Evolutionary conservation across 1,140 invertebrate genomes (phyloP), one percentile per base, ranked within the genome.

Genomic region (Trichomalopsis sarcophagae): DNA sequence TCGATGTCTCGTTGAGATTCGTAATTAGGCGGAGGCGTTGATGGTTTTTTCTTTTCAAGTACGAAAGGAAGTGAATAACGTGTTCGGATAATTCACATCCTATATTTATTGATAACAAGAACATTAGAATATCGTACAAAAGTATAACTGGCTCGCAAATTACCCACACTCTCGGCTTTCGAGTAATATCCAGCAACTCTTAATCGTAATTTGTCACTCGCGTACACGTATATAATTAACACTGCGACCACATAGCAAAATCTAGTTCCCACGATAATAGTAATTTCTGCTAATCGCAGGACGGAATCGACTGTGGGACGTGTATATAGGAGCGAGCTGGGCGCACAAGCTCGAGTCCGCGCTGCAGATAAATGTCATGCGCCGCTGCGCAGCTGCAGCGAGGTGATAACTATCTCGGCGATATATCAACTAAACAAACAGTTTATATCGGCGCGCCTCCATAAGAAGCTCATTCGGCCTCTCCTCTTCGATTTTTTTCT

Each of bases 361-460:
- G 11, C 30, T 21, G 2, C 76, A 47, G 68, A 81, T 81, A 81
- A 81, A 81, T 81, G 80, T 74, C 80, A 81, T 30, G 80, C 2
- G 36, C 68, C n/a, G 68, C 17, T 30, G 80, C 68, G 66, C 36
- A 71, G 80, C 80, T 44, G 80, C 62, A 27, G 88, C 87, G 89
- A 90, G 90, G 89, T 90, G 90, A 91, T 91, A 90, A 91, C 89
- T 90, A 91, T 91, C 90, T 87, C 86, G 85, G 87, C 88, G 88
- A 91, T 91, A 90, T 89, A 91, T 91, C 90, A 91, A 89, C 87
- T 90, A 90, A 91, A 91, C 89, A 91, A 91, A 91, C 90, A 91
- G 89, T 89, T 91, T 89, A 88, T 88, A 87, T 84, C 88, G 87
- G 88, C 84, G 86, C 85, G 86, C 40, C 82, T 84, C 23, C 76